Evolutionary conservation across 2,888 invertebrate species (phyloP), one percentile per base, ranked within the genome.

Genomic region (Caenorhabditis becei): DNA sequence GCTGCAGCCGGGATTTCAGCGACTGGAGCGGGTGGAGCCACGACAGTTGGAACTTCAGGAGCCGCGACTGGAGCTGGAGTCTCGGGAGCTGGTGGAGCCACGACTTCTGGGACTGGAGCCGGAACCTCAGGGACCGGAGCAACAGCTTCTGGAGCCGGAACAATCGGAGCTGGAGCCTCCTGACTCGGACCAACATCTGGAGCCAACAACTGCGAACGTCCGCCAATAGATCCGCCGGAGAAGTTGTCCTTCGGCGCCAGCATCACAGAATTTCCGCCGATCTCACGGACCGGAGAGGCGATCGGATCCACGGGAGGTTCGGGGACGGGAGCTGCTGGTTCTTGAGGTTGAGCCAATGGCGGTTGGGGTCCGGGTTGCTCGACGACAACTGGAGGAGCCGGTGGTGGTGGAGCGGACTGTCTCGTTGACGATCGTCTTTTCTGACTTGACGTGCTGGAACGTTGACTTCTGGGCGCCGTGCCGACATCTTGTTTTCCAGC

Each of bases 61-160:
- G 44, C 44, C 44, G n/a, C 44, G 3, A 4, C 44, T 20, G 18
- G 49, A 23, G 49, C 49, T 10, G 49, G 44, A 14, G 16, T 20
- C 7, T 18, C 20, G 11, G 49, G 20, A 49, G 5, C 20, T 18
- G 49, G 5, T 20, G 7, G 49, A 49, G 20, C 49, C 2, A 24
- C 11, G 24, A 24, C 51, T 3, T 23, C 14, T 10, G 14, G n/a
- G n/a, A n/a, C n/a, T 4, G 53, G 53, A 23, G 53, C 53, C 5
- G 53, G 53, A 20, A 23, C 24, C 23, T n/a, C n/a, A n/a, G 53
- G 20, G 24, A 20, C 53, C 5, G 37, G 58, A 14, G 58, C 18
- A 11, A n/a, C n/a, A n/a, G n/a, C n/a, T n/a, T n/a, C n/a, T n/a
- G 20, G 58, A 58, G 35, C n/a, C 23, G 58, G 35, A 35, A 32